These are phyloP conservation scores for Melanargia galathea DNA, from an alignment of 2,888 invertebrate species.

Conservation along the genomic window DNA sequence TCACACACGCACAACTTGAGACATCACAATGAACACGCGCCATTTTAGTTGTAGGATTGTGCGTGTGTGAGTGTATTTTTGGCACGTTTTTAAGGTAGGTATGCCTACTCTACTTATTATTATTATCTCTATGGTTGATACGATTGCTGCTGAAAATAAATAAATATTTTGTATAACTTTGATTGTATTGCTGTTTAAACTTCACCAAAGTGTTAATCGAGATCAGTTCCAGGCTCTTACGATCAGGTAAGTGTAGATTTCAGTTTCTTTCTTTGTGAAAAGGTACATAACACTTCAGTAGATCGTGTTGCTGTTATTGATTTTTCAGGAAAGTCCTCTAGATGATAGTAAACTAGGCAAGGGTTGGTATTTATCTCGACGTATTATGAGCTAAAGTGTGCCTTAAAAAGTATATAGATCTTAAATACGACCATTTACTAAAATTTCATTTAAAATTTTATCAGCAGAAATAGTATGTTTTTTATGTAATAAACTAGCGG, in stretches of 20 bases:
- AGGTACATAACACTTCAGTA: conserved; percentile 42
- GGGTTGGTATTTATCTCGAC: neutral
- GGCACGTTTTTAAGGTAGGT: too few species aligned
- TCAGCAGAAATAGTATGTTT: neutral
- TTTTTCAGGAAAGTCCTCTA: conserved; percentile 49
- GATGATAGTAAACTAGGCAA: conserved; percentile 36
- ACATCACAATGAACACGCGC: too few species aligned
- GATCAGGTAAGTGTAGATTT: conserved; percentile 35
- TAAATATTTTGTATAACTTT: conserved; percentile 26
- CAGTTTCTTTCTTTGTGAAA: conserved; percentile 41
- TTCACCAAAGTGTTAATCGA: conserved; percentile 4
- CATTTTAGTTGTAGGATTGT: too few species aligned
- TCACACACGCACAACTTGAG: too few species aligned
- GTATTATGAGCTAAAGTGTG: neutral
- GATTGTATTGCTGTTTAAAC: conserved; percentile 1
- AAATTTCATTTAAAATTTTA: neutral
- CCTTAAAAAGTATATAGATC: neutral
- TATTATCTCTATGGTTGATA: conserved; percentile 24
- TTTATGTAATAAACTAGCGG: conserved; percentile 5
- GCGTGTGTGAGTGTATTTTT: too few species aligned
- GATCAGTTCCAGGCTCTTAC: conserved; percentile 53
- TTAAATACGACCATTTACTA: neutral
- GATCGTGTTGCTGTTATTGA: conserved; percentile 50
- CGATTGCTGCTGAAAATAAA: conserved; percentile 30
- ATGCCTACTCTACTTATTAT: too few species aligned